A percentile compares a stretch with the other conserved stretches of the same genome.
These are phyloP conservation scores for Homarus americanus DNA, from an alignment of 1,140 invertebrate genomes.

Conservation along the genomic window DNA sequence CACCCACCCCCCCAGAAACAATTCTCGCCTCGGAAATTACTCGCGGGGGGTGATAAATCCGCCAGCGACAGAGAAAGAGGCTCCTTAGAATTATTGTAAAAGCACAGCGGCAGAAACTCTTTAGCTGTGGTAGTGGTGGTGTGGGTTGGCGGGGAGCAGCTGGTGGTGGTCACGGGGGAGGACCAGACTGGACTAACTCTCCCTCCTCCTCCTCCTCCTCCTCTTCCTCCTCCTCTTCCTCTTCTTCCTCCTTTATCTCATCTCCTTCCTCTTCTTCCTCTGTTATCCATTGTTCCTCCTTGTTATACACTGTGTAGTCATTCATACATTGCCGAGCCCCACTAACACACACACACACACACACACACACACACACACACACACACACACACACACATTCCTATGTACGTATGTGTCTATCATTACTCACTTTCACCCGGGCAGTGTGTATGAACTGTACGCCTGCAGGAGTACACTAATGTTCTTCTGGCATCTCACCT, in stretches of 20 bases:
- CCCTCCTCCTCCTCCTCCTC: slow-evolving; percentile 28
- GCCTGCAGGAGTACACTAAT: too few relatives aligned
- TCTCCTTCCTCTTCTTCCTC: background rate
- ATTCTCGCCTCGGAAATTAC: slow-evolving; percentile 34
- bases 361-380: slow-evolving; percentile 54
- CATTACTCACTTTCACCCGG: too few relatives aligned
- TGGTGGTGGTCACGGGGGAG: too few relatives aligned
- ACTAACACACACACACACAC: slow-evolving; percentile 52
- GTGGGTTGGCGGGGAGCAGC: background rate
- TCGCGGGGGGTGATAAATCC: slow-evolving; percentile 22
- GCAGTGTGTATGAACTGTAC: too few relatives aligned
- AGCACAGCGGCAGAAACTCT: background rate
- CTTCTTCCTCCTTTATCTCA: background rate
- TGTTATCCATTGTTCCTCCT: background rate
- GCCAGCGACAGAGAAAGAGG: slow-evolving; percentile 33
- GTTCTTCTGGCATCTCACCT: too few relatives aligned
- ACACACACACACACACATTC: slow-evolving; percentile 40
- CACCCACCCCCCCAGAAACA: slow-evolving; percentile 5
- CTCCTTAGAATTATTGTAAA: slow-evolving; percentile 37
- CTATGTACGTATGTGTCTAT: background rate
- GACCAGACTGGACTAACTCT: background rate
- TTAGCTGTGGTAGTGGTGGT: background rate
- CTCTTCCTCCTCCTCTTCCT: background rate
- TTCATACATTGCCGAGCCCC: too few relatives aligned
- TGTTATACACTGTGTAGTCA: background rate